phyloP scores from a whole-genome alignment of 2,888 invertebrate species.

The Rotaria sp. region DNA sequence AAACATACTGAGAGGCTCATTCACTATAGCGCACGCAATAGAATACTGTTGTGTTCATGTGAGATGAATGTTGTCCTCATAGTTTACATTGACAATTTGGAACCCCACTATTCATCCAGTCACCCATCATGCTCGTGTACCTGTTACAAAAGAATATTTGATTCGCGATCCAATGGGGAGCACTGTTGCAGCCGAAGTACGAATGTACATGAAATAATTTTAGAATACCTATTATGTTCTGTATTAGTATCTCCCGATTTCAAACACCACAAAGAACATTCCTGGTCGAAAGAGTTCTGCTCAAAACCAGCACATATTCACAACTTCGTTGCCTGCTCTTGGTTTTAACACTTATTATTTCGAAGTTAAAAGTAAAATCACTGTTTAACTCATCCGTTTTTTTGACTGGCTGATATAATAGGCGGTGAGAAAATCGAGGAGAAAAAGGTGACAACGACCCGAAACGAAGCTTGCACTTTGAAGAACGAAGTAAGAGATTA shows the following conservation, averaged over 20 bases:
- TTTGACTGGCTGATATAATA: too few species aligned
- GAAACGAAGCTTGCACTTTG: background rate
- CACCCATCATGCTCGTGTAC: conserved; percentile 58
- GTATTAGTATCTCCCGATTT: background rate
- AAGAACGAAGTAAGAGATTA: background rate
- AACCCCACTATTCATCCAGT: conserved; percentile 68
- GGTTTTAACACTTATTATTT: conserved; percentile 43
- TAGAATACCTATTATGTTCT: too few species aligned
- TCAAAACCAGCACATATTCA: conserved; percentile 47
- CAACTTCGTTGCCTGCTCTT: conserved; percentile 47
- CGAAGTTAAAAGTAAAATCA: background rate
- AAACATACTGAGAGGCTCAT: too few species aligned
- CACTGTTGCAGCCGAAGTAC: conserved; percentile 46
- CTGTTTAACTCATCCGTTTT: too few species aligned
- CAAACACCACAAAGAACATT: background rate
- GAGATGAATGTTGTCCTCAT: too few species aligned
- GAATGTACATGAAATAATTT: background rate
- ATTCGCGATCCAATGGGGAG: conserved; percentile 62
- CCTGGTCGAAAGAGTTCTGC: conserved; percentile 43
- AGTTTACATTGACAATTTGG: conserved; percentile 69
- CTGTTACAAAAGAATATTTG: conserved; percentile 59
- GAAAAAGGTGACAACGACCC: background rate
- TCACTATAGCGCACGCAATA: too few species aligned
- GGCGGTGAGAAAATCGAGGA: too few species aligned
- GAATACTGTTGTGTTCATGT: too few species aligned